Conservation (phyloP, 1,140 invertebrate species). For the Heliconius congener region DNA sequence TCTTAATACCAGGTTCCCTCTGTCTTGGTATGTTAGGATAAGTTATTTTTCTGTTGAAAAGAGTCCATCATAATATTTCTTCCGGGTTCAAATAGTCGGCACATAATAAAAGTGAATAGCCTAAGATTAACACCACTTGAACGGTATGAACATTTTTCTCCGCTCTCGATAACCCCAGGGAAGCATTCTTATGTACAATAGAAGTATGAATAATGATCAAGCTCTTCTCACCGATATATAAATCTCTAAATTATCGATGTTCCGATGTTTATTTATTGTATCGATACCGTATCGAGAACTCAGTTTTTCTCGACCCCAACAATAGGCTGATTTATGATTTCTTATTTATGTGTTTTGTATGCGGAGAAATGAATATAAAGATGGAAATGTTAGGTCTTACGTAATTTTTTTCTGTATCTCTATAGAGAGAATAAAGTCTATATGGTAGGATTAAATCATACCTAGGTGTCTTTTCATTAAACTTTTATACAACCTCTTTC, state of each 20-base stretch:
- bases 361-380: constrained; percentile 13
- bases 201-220: constrained; percentile 68
- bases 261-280: constrained; percentile 73
- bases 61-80: neutral
- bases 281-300: constrained; percentile 60
- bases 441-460: no score
- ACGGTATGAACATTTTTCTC: constrained; percentile 12
- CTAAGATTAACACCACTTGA: constrained; percentile 28
- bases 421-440: neutral
- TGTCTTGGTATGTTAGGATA: no score
- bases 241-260: constrained; percentile 77
- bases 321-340: constrained; percentile 66
- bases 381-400: neutral
- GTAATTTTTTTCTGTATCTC: neutral
- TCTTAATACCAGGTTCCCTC: no score
- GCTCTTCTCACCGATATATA: constrained; percentile 63
- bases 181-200: constrained; percentile 47
- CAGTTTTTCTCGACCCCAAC: constrained; percentile 64
- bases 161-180: constrained; percentile 25
- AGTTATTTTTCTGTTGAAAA: neutral
- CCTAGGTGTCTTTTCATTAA: no score
- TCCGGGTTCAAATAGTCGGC: neutral
- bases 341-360: constrained; percentile 22
- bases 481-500: no score
- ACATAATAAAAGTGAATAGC: constrained; percentile 23